Evolutionary conservation across 2,888 invertebrate genomes (phyloP).

Genomic region (Oligia latruncula): DNA sequence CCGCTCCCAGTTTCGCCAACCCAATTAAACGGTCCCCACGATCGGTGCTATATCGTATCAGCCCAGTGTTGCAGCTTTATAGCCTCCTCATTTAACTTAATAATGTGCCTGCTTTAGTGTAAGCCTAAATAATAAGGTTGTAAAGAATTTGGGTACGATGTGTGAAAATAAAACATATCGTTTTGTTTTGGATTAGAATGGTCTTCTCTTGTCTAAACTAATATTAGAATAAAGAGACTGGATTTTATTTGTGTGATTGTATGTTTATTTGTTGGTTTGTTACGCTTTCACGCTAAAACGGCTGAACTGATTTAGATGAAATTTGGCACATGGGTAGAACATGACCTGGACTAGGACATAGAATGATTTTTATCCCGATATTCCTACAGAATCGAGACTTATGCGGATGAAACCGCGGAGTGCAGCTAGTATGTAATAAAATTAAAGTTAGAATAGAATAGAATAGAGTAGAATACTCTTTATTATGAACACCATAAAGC

Average conservation of each 20-base stretch:
- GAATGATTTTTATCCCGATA: background rate
- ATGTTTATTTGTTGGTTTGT: background rate
- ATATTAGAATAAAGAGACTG: background rate
- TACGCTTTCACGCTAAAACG: background rate
- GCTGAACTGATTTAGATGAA: background rate
- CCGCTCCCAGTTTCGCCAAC: slow-evolving; percentile 75
- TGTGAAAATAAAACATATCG: slow-evolving; percentile 28
- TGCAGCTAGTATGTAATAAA: background rate
- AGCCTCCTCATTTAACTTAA: slow-evolving; percentile 62
- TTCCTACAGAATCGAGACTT: background rate
- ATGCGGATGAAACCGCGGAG: too few relatives aligned
- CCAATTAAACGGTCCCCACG: slow-evolving; percentile 78
- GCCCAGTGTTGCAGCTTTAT: slow-evolving; percentile 64
- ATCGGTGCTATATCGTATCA: slow-evolving; percentile 82
- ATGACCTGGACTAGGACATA: background rate
- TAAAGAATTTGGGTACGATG: slow-evolving; percentile 24
- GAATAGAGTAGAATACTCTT: too few relatives aligned
- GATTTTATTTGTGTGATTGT: background rate
- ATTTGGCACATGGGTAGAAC: background rate
- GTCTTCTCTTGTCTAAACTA: background rate
- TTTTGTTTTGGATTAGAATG: background rate
- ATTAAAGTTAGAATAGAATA: too few relatives aligned
- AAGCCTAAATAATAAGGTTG: slow-evolving; percentile 36
- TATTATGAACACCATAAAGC: too few relatives aligned
- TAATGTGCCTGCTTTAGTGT: slow-evolving; percentile 49